Conservation (phyloP, 2,888 invertebrate genomes). For the Meliscaeva auricollis region DNA sequence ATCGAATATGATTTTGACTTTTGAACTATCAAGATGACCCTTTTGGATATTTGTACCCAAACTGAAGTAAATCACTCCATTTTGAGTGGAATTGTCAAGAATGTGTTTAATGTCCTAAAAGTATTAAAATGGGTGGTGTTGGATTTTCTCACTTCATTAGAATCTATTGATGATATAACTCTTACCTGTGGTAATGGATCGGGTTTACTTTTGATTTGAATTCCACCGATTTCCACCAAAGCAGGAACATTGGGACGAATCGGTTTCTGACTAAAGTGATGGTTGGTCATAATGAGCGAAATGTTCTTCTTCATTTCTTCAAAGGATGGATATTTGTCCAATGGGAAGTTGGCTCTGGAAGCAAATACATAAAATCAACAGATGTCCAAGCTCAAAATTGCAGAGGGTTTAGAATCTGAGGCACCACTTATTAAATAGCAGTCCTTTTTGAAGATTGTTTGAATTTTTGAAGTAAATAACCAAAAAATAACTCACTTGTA, state of each 20-base stretch:
- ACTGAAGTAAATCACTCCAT: conserved; percentile 83
- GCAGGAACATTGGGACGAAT: conserved; percentile 79
- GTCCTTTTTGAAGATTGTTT: not conserved
- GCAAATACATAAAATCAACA: not conserved
- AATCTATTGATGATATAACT: not conserved
- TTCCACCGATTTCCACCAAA: conserved; percentile 68
- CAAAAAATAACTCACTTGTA: conserved; percentile 8
- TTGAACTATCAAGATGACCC: conserved; percentile 79
- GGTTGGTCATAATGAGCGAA: conserved; percentile 78
- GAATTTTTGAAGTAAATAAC: too few relatives aligned
- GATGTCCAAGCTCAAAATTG: too few relatives aligned
- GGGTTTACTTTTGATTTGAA: conserved; percentile 77
- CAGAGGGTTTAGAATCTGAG: too few relatives aligned
- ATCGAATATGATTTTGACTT: conserved; percentile 81
- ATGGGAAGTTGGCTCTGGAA: conserved; percentile 77
- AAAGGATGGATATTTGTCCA: conserved; percentile 78
- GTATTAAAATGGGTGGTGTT: not conserved
- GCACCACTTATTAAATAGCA: too few relatives aligned
- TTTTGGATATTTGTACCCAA: conserved; percentile 81
- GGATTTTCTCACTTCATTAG: not conserved
- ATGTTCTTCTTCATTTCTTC: conserved; percentile 78
- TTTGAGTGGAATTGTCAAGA: conserved; percentile 79
- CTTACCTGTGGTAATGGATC: conserved; percentile 77
- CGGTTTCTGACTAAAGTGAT: conserved; percentile 78
- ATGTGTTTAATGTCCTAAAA: conserved; percentile 78